Evolutionary conservation across 2,113 vertebrate genomes (phyloP), one percentile per base, ranked within the genome.

Genomic region (Elanus axillaris): DNA sequence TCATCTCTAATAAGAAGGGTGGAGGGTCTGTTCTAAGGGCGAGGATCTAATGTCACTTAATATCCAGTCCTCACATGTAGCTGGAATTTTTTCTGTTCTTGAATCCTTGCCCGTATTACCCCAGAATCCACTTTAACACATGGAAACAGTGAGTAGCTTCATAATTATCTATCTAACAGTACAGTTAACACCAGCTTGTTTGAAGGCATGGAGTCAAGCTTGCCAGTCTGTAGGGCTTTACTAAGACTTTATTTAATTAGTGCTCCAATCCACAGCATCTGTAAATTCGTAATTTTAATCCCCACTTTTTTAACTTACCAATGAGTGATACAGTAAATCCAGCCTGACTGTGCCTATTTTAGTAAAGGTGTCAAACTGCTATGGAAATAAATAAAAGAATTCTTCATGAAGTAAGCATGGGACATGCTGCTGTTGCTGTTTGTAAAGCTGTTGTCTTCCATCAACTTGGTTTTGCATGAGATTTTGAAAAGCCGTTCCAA

Each of bases 401-500:
- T 88, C 76, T 77, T 94, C 55, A 40, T 66, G 77, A 90, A 93
- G 79, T 78, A 82, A 73, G 77, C 62, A 52, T 62, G 0, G 4
- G 86, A 73, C 55, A 52, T 40, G 63, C 60, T 83, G 58, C 66
- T 75, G 38, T 29, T 83, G 26, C 74, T 92, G 34, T 43, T 69
- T 56, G 69, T 77, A 72, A 96, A 97, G 77, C 88, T 93, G 82
- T 90, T 97, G 77, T 94, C 89, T 97, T 96, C 91, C 73, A 67
- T 95, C 64, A 89, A 27, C 63, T 95, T 32, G 4, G 74, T 96
- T 95, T 96, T 96, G 55, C 83, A 69, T 2, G 1, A 74, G 91
- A 69, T 97, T 98, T 97, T 92, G 68, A 91, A 94, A 97, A 96
- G 64, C 90, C 85, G n/a, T 94, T 97, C 50, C 5, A 48, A 97